phyloP scores from a whole-genome alignment of 1,140 invertebrate genomes.

The Berghia stephanieae region DNA sequence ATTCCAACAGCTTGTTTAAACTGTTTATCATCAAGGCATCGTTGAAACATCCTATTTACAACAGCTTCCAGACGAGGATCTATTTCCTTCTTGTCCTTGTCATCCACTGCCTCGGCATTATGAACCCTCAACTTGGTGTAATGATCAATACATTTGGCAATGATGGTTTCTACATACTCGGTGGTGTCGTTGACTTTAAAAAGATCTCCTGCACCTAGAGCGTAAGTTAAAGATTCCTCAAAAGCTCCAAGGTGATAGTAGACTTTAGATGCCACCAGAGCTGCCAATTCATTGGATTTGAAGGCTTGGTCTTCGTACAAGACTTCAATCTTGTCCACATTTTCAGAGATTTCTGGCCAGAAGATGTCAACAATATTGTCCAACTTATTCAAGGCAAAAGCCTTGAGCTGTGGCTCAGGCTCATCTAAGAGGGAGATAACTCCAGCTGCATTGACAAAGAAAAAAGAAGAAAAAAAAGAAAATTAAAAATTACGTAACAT shows the following conservation, averaged over 20 bases:
- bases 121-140: conserved; percentile 87
- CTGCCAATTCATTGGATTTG: conserved; percentile 87
- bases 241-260: conserved; percentile 98
- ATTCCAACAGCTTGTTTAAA: conserved; percentile 87
- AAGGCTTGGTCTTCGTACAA: conserved; percentile 92
- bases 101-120: conserved; percentile 70
- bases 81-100: conserved; percentile 74
- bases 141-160: conserved; percentile 94
- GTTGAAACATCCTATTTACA: conserved; percentile 95
- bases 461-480: conserved; percentile 12
- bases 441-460: conserved; percentile 71
- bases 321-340: conserved; percentile 97
- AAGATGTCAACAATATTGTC: conserved; percentile 96
- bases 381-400: conserved; percentile 87
- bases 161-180: conserved; percentile 97
- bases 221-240: conserved; percentile 94
- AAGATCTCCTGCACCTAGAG: conserved; percentile 88
- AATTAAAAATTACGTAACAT: too few relatives aligned
- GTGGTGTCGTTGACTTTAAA: conserved; percentile 93
- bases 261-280: conserved; percentile 97
- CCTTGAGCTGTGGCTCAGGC: conserved; percentile 87
- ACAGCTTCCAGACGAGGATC: conserved; percentile 91
- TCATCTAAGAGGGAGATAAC: conserved; percentile 96
- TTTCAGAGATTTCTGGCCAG: conserved; percentile 98
- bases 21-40: conserved; percentile 93